phyloP scores from a whole-genome alignment of 2,113 vertebrate genomes.

The Otolemur garnettii region DNA sequence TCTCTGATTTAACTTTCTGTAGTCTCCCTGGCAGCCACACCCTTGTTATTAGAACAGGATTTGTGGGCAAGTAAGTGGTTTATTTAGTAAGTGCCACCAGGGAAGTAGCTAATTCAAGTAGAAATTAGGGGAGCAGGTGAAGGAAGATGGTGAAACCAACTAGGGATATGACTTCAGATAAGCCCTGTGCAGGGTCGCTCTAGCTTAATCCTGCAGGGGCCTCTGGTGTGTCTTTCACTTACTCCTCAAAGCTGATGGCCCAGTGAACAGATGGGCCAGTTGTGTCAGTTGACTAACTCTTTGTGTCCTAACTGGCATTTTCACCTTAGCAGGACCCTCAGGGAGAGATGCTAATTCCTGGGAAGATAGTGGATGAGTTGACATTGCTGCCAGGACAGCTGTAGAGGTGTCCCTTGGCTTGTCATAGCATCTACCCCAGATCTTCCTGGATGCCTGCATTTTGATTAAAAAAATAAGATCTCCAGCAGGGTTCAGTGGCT shows the following conservation, averaged over 20 bases:
- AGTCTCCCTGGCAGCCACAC: fast-evolving
- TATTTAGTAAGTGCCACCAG: neutral
- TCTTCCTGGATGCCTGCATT: neutral
- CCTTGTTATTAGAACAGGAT: fast-evolving
- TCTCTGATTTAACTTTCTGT: neutral
- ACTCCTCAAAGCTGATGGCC: neutral
- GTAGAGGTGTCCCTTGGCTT: fast-evolving
- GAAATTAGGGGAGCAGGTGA: too few relatives aligned
- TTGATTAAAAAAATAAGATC: neutral
- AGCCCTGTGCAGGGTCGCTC: fast-evolving
- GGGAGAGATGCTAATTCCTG: fast-evolving
- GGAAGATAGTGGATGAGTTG: neutral
- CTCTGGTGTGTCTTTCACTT: too few relatives aligned
- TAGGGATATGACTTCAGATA: neutral
- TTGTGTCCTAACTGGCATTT: fast-evolving
- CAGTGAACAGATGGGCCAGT: fast-evolving
- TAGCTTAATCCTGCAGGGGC: neutral
- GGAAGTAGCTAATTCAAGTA: too few relatives aligned
- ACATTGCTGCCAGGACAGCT: fast-evolving
- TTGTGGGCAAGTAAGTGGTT: neutral
- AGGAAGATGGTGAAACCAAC: fast-evolving
- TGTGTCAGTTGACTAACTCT: fast-evolving
- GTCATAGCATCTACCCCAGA: fast-evolving
- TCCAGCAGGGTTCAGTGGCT: too few relatives aligned
- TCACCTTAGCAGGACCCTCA: neutral